phyloP scores from a whole-genome alignment of 2,113 vertebrate genomes.

The Atractosteus spatula region DNA sequence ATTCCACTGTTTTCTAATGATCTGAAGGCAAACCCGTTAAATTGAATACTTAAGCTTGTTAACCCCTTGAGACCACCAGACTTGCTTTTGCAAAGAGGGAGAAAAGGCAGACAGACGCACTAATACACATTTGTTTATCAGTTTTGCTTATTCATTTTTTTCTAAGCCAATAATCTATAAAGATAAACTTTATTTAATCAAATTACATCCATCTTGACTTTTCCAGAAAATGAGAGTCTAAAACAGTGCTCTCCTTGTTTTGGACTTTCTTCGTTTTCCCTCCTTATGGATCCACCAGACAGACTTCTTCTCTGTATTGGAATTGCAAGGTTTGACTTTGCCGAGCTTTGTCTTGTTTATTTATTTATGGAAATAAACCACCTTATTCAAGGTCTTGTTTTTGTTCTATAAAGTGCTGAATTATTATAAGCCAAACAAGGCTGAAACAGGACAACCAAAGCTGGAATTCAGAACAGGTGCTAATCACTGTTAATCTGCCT shows the following conservation, averaged over 20 bases:
- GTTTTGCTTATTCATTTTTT: slow-evolving; percentile 13
- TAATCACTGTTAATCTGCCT: slow-evolving; percentile 29
- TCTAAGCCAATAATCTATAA: no score
- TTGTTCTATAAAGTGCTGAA: slow-evolving; percentile 39
- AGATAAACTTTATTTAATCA: no score
- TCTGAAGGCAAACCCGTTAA: slow-evolving; percentile 47
- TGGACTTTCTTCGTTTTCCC: not conserved
- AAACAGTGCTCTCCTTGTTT: not conserved
- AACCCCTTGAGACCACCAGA: slow-evolving; percentile 43
- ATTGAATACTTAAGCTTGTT: slow-evolving; percentile 50
- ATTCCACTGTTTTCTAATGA: slow-evolving; percentile 62
- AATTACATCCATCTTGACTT: no score
- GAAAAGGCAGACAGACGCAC: slow-evolving; percentile 26
- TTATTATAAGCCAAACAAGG: slow-evolving; percentile 46
- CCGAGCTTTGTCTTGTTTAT: slow-evolving; percentile 46
- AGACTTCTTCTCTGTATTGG: not conserved
- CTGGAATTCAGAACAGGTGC: slow-evolving; percentile 15
- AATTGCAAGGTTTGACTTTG: slow-evolving; percentile 41
- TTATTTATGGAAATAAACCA: slow-evolving; percentile 53
- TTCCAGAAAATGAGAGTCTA: no score
- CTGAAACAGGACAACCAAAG: slow-evolving; percentile 24
- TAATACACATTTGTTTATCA: slow-evolving; percentile 7
- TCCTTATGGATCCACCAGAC: not conserved
- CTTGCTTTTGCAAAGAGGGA: slow-evolving; percentile 36
- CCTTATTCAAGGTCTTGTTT: slow-evolving; percentile 56